A percentile compares a stretch with the other conserved stretches of the same genome.
phyloP scores from a whole-genome alignment of 2,888 invertebrate species.

The Pharmacophagus antenor region DNA sequence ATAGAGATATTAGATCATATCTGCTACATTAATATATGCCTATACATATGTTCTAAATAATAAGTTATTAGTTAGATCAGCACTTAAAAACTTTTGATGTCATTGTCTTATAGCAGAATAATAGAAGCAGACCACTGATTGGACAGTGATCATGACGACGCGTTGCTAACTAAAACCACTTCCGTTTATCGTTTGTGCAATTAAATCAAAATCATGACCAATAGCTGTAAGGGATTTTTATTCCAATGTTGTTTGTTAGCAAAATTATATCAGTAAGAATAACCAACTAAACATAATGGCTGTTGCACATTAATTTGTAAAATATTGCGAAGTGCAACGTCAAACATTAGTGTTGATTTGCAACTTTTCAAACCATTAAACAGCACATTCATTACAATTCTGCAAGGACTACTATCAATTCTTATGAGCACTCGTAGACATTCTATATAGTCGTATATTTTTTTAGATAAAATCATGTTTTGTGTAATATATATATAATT shows the following conservation, averaged over 20 bases:
- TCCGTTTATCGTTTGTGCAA: slow-evolving; percentile 13
- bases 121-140: neutral
- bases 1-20: no score
- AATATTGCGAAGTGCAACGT: slow-evolving; percentile 26
- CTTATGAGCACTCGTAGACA: neutral
- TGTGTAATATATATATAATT: neutral
- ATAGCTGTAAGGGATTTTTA: slow-evolving; percentile 5
- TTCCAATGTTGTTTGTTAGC: neutral
- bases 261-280: neutral
- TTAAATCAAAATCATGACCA: slow-evolving; percentile 3
- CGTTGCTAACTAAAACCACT: no score
- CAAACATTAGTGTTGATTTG: slow-evolving; percentile 26
- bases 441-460: no score
- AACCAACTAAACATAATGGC: neutral
- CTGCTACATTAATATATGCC: no score
- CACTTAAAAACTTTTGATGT: no score
- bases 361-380: slow-evolving; percentile 28
- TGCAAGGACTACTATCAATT: slow-evolving; percentile 22
- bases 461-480: no score
- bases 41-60: no score
- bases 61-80: no score
- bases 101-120: neutral
- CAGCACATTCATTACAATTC: slow-evolving; percentile 15
- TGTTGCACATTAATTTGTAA: slow-evolving; percentile 6
- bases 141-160: neutral